Percentiles rank a stretch among this genome's conserved stretches.
These are phyloP conservation scores for Picus viridis DNA, from an alignment of 2,797 vertebrate genomes.

Conservation along the genomic window DNA sequence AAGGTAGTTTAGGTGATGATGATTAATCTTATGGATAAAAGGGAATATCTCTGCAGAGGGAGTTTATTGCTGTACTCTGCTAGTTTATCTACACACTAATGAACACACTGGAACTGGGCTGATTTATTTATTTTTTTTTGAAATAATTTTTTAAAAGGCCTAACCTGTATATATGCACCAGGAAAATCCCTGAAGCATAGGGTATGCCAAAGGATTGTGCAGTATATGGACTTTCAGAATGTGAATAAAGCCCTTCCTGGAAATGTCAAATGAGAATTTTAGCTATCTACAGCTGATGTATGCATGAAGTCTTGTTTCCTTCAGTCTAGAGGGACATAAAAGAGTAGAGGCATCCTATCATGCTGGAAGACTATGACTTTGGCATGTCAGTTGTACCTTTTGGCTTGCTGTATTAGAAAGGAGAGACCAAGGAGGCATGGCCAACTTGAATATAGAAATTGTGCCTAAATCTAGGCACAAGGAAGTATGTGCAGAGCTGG, in stretches of 20 bases:
- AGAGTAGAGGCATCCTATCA: neutral
- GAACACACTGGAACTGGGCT: neutral
- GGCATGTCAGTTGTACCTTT: neutral
- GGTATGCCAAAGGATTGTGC: neutral
- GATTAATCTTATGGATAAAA: neutral
- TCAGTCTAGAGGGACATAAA: neutral
- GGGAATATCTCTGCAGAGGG: neutral
- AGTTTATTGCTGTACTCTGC: neutral
- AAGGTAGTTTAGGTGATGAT: neutral
- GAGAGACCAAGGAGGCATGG: neutral
- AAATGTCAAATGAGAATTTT: neutral
- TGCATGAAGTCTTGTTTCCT: neutral
- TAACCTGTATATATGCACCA: neutral
- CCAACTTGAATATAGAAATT: neutral
- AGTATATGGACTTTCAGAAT: neutral
- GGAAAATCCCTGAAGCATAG: neutral
- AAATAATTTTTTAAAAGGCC: neutral
- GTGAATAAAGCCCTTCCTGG: neutral
- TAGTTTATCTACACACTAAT: neutral
- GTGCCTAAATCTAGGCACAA: neutral
- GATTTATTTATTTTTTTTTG: neutral
- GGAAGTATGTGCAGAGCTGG: neutral
- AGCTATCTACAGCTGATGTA: neutral
- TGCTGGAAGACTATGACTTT: neutral
- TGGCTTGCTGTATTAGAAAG: neutral